Percentiles rank a stretch among this genome's conserved stretches.
Conservation (phyloP, 2,797 vertebrate species). For the Anabacerthia variegaticeps region DNA sequence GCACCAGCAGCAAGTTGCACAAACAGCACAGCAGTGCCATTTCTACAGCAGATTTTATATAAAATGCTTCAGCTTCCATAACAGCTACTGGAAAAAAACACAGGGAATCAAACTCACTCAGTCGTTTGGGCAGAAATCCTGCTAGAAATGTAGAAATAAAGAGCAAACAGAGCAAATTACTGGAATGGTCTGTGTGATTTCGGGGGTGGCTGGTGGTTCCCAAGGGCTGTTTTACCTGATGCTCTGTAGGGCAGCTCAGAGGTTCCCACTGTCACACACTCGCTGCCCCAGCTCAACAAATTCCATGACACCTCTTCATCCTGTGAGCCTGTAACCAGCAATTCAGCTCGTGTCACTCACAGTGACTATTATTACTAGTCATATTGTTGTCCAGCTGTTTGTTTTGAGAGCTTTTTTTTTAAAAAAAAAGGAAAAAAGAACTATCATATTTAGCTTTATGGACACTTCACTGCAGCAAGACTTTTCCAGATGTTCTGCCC, state of each 20-base stretch:
- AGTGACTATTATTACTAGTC: neutral
- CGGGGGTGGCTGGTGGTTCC: neutral
- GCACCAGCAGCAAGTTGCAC: neutral
- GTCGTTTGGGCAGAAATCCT: neutral
- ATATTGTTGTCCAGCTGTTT: neutral
- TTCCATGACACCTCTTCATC: neutral
- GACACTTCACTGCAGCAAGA: neutral
- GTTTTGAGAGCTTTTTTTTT: neutral
- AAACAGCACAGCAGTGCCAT: neutral
- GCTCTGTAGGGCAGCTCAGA: neutral
- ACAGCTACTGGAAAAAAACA: neutral
- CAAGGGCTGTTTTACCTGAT: neutral
- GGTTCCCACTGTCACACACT: rapidly evolving
- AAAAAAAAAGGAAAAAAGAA: neutral
- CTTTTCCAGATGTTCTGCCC: constrained; percentile 15
- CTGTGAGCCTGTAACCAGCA: neutral
- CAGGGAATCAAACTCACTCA: neutral
- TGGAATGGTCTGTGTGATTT: neutral
- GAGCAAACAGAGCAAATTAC: neutral
- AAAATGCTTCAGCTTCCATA: neutral
- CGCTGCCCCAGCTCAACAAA: neutral
- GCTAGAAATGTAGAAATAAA: neutral
- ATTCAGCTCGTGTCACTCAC: neutral
- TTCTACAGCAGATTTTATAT: neutral
- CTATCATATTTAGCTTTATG: neutral